Percentiles rank a stretch among this genome's conserved stretches.
These are phyloP conservation scores for Festucalex cinctus DNA, from an alignment of 2,113 vertebrate species.

Conservation along the genomic window DNA sequence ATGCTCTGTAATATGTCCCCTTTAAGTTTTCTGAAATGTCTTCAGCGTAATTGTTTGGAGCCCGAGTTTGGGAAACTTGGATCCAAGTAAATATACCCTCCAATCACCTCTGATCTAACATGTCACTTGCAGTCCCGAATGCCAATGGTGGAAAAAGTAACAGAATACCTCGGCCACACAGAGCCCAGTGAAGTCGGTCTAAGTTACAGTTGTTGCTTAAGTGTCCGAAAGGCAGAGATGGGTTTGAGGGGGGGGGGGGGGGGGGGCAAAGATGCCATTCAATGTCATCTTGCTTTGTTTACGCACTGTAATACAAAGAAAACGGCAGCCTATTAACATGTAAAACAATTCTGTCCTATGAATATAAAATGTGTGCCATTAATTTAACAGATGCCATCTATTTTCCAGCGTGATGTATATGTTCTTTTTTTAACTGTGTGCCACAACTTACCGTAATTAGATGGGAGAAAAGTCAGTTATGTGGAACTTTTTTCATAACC, in stretches of 20 bases:
- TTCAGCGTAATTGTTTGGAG: neutral
- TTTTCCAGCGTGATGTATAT: neutral
- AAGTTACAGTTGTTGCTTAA: neutral
- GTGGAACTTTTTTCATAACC: neutral
- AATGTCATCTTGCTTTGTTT: neutral
- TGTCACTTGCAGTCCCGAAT: neutral
- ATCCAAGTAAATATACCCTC: conserved; percentile 31
- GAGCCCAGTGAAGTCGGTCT: neutral
- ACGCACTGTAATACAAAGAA: neutral
- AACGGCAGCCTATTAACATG: neutral
- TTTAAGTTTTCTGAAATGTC: neutral
- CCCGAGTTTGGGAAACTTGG: neutral
- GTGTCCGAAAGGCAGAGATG: no score
- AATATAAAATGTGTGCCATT: neutral
- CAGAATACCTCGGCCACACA: conserved; percentile 7
- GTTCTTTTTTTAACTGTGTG: neutral
- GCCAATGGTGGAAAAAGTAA: conserved; percentile 26
- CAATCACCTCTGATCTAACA: neutral
- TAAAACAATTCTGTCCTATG: neutral
- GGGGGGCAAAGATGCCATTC: neutral
- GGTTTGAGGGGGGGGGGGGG: no score
- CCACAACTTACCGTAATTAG: neutral
- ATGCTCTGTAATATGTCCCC: no score
- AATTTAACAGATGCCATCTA: neutral
- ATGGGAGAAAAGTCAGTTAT: neutral